Conservation (phyloP, 30 jellyfish, hydroid and myxozoan genomes). For the Mastigias papua region DNA sequence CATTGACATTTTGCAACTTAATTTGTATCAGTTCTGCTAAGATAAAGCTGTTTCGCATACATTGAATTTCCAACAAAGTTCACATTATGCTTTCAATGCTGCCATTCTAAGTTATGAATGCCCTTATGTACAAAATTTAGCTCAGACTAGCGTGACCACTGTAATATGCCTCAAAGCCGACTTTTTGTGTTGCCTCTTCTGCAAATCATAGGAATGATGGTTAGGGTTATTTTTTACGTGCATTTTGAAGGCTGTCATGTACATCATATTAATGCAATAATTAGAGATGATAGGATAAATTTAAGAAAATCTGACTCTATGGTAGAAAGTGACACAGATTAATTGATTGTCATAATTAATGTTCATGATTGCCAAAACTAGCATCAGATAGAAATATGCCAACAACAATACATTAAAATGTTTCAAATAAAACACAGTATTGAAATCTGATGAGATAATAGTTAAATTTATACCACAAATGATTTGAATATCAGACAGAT, state of each 20-base stretch:
- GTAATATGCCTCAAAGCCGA: too few species aligned
- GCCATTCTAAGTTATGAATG: too few species aligned
- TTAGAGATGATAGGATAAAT: conserved; percentile 7
- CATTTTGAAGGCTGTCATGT: conserved; percentile 15
- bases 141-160: too few species aligned
- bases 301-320: background rate
- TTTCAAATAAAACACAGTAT: conserved; percentile 5
- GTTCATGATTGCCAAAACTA: background rate
- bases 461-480: conserved; percentile 5
- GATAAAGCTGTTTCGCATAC: too few species aligned
- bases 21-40: too few species aligned
- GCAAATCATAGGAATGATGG: conserved; percentile 5
- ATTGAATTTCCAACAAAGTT: too few species aligned
- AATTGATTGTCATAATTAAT: too few species aligned
- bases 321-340: background rate
- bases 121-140: too few species aligned
- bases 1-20: too few species aligned
- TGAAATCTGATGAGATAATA: conserved; percentile 5
- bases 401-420: conserved; percentile 1
- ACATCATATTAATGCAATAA: conserved; percentile 28
- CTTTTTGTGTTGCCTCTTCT: background rate
- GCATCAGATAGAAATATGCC: conserved; percentile 3
- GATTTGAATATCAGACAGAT: conserved; percentile 21
- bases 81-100: too few species aligned
- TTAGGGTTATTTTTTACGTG: background rate